These are phyloP conservation scores for Gobio occitaniae DNA, from an alignment of 2,797 vertebrate species.

Conservation along the genomic window DNA sequence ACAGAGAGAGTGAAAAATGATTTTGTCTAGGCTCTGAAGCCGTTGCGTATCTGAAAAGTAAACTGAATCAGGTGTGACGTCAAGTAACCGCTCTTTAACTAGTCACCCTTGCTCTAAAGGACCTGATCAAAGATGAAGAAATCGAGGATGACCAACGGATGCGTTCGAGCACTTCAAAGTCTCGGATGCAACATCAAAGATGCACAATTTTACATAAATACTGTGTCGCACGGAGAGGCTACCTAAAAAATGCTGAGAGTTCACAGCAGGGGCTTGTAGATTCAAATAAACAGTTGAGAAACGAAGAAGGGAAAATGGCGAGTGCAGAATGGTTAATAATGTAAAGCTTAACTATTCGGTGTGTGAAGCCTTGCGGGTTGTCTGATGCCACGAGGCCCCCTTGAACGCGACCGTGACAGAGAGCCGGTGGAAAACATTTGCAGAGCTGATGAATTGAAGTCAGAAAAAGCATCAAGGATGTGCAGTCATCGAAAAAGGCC, in stretches of 20 bases:
- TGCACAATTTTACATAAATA: conserved; percentile 5
- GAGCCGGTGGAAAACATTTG: neutral
- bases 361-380: neutral
- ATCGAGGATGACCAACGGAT: conserved; percentile 44
- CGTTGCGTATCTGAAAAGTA: conserved; percentile 12
- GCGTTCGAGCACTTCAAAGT: conserved; percentile 31
- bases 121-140: conserved; percentile 49
- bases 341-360: neutral
- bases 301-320: neutral
- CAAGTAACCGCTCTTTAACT: conserved; percentile 23
- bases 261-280: conserved; percentile 27
- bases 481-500: neutral
- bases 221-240: conserved; percentile 3
- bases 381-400: neutral
- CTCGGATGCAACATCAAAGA: conserved; percentile 37
- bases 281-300: conserved; percentile 21
- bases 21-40: conserved; percentile 53
- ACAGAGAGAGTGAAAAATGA: conserved; percentile 75
- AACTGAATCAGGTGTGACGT: conserved; percentile 46
- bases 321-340: conserved; percentile 16
- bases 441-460: conserved; percentile 14
- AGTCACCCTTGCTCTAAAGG: conserved; percentile 14
- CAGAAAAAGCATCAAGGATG: conserved; percentile 2
- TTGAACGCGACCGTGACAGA: neutral
- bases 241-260: conserved; percentile 14